Percentiles rank a stretch among this genome's conserved stretches.
These are phyloP conservation scores for Pangasius larnaudii DNA, from an alignment of 2,797 vertebrate genomes.

Conservation along the genomic window DNA sequence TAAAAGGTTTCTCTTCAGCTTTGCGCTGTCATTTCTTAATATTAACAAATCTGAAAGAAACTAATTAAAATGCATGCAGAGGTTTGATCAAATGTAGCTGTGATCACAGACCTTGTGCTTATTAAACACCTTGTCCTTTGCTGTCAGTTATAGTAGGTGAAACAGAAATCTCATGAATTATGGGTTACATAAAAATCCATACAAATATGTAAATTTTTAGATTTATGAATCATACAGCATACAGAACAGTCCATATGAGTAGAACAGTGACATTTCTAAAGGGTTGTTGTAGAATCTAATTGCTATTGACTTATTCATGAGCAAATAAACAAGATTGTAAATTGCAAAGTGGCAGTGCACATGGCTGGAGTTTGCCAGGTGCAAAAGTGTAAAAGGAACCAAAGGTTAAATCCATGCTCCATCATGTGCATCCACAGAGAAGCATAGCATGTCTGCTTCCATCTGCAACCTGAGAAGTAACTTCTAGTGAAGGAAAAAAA, in stretches of 20 bases:
- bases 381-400: not conserved
- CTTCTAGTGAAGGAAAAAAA: not conserved
- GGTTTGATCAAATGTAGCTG: conserved; percentile 4
- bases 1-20: not conserved
- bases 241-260: too few species aligned
- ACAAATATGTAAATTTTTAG: not conserved
- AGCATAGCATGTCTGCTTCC: not conserved
- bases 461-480: not conserved
- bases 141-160: conserved; percentile 29
- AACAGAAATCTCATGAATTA: conserved; percentile 11
- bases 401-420: not conserved
- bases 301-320: not conserved
- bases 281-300: not conserved
- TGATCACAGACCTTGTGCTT: conserved; percentile 5
- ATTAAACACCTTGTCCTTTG: conserved; percentile 17
- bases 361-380: not conserved
- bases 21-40: not conserved
- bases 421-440: not conserved
- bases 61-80: not conserved
- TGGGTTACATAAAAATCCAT: too few species aligned
- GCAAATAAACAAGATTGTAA: too few species aligned
- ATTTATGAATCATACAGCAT: not conserved
- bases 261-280: not conserved
- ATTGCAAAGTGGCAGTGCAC: not conserved
- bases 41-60: not conserved